Evolutionary conservation across 2,797 vertebrate genomes (phyloP).

Genomic region (Hippocampus kuda): DNA sequence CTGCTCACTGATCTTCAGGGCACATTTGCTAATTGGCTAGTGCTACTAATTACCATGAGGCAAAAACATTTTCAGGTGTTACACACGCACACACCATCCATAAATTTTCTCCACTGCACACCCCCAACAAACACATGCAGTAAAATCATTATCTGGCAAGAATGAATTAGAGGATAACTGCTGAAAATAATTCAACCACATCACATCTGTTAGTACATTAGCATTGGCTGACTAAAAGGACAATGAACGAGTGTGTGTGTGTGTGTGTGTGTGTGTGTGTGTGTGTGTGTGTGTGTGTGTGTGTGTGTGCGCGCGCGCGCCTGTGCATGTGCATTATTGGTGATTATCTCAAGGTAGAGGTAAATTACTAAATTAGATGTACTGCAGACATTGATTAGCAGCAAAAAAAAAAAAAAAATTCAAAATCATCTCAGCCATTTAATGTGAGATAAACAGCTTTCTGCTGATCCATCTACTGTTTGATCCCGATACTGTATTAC

Average conservation of each 20-base stretch:
- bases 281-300: too few relatives aligned
- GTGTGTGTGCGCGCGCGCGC: not conserved
- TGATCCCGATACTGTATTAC: too few relatives aligned
- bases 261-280: not conserved
- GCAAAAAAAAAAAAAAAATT: not conserved
- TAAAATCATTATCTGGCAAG: slow-evolving; percentile 25
- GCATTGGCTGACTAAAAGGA: not conserved
- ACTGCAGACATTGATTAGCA: not conserved
- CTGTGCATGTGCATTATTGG: not conserved
- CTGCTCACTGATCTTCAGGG: slow-evolving; percentile 10
- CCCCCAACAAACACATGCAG: slow-evolving; percentile 5
- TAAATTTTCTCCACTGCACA: slow-evolving; percentile 4
- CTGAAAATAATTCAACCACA: slow-evolving; percentile 32
- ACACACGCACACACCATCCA: slow-evolving; percentile 8
- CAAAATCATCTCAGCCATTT: not conserved
- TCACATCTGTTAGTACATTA: slow-evolving; percentile 32
- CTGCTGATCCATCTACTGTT: too few relatives aligned
- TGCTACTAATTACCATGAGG: slow-evolving; percentile 35
- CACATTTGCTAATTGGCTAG: slow-evolving; percentile 32
- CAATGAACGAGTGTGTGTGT: not conserved
- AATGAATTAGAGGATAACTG: slow-evolving; percentile 36
- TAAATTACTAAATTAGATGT: not conserved
- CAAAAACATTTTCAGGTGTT: not conserved
- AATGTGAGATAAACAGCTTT: not conserved
- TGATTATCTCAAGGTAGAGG: not conserved